phyloP scores from a whole-genome alignment of 2,113 vertebrate genomes.

The Lepidiolamprologus cunningtoni region DNA sequence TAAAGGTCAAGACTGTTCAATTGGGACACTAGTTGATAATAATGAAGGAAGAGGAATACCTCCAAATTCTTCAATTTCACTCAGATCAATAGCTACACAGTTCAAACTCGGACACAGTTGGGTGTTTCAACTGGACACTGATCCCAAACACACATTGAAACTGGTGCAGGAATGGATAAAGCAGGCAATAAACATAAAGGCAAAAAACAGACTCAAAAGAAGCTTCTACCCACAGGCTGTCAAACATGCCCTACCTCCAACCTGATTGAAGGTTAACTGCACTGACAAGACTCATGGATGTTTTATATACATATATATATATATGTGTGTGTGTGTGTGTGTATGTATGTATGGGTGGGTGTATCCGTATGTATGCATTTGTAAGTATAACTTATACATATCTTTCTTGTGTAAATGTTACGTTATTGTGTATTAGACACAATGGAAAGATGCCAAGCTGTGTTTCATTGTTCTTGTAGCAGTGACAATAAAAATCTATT shows the following conservation, averaged over 20 bases:
- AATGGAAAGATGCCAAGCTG: background rate
- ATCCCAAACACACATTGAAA: background rate
- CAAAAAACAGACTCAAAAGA: background rate
- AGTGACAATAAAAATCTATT: background rate
- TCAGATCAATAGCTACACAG: background rate
- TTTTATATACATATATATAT: background rate
- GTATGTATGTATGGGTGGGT: rapidly evolving
- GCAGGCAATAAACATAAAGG: background rate
- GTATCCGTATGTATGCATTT: background rate
- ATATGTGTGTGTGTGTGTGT: rapidly evolving
- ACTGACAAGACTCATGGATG: background rate
- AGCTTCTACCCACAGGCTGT: background rate
- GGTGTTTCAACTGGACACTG: background rate
- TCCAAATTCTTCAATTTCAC: background rate
- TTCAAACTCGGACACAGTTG: background rate
- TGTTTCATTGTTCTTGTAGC: background rate
- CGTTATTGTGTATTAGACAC: background rate
- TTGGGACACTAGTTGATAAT: background rate
- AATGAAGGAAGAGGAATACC: background rate
- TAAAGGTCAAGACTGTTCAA: background rate
- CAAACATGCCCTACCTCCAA: background rate
- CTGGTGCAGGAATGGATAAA: background rate
- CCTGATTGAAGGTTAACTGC: background rate
- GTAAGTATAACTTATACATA: background rate
- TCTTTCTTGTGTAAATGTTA: background rate